Evolutionary conservation across 35 echinoderm and acorn worm species (phyloP), one percentile per base, ranked within the genome.

Genomic region (Anneissia japonica): DNA sequence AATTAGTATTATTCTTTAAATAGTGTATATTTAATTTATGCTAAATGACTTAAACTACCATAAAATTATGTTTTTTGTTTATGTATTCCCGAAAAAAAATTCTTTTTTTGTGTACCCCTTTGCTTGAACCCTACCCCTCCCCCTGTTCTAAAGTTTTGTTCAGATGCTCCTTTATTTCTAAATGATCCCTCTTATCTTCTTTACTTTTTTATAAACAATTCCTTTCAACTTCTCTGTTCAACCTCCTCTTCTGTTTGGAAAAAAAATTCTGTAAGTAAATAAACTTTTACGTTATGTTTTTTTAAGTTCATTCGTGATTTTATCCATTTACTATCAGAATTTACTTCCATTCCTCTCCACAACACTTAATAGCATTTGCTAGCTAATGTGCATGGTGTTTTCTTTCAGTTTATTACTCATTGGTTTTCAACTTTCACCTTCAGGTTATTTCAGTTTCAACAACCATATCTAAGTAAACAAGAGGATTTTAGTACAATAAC

Each of bases 151-250:
- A 1, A 2, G 1, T 23, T 64, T 23, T 2, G 1, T 23, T 64
- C 21, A 2, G 19, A 16, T 64, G 1, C 51, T 64, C 19, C 26
- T 64, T 64, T 64, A 23, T 64, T 64, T 64, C 51, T 64, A 64
- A 64, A 64, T 64, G 51, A 64, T 64, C 51, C 51, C 51, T 64
- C 51, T 64, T 64, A 64, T 64, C 51, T 64, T 64, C 16, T 16
- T 45, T 64, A 64, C 51, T 64, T 64, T n/a, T n/a, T 64, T 64
- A 64, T 64, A 64, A 64, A 64, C 51, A 64, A 64, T 64, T 64
- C 5, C 51, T 64, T 64, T 64, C 51, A 64, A 64, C 51, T 64
- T 64, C 51, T 64, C 51, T 64, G 51, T 64, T 64, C 51, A 64
- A 64, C 51, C 19, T 64, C 51, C 51, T 64, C 51, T 64, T 64